Base-by-base conservation (phyloP, 2,113 vertebrate genomes). In the Pluvialis apricaria region DNA sequence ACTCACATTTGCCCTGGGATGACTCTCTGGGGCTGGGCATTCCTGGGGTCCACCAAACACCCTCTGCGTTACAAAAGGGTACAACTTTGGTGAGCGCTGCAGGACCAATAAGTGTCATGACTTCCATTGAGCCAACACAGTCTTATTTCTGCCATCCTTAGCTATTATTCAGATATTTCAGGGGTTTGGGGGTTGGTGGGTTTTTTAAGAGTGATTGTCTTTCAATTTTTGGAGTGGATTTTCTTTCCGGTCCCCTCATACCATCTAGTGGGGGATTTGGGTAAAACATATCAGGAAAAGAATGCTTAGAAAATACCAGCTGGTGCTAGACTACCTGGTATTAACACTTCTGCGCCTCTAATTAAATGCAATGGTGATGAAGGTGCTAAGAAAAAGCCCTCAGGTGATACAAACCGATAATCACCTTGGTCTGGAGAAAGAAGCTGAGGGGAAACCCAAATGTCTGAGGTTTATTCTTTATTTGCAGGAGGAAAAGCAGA, bases 211-310 rank as follows among this genome's bases (percentile, higher is more conserved):
- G 24, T 34, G 18, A 32, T 81, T 77, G 64, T 31, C 16, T 16
- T 62, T 16, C n/a, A 1, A 7, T 57, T 66, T 75, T 57, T 32
- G 13, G 28, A 45, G 24, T 3, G 32, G 81, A 58, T 93, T 91
- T 70, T 47, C 78, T 91, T 80, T 61, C 52, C 29, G 36, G 66
- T 97, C 70, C 70, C 73, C 60, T 94, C 32, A 4, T 91, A 91
- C 97, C 97, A 97, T 94, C 97, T 97, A 97, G 97, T 90, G 97
- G 96, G 58, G 10, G 62, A 34, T 70, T n/a, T 62, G 42, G 58
- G 95, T 92, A 97, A 69, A 93, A 66, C 94, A 90, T 15, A 49
- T 1, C 62, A 72, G 54, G 16, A 5, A 4, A 42, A 62, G 22
- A 36, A 34, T 1, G 60, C 25, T 69, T 40, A 22, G 61, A 28